Evolutionary conservation across 2,797 vertebrate species (phyloP).

Genomic region (Tamandua tetradactyla): DNA sequence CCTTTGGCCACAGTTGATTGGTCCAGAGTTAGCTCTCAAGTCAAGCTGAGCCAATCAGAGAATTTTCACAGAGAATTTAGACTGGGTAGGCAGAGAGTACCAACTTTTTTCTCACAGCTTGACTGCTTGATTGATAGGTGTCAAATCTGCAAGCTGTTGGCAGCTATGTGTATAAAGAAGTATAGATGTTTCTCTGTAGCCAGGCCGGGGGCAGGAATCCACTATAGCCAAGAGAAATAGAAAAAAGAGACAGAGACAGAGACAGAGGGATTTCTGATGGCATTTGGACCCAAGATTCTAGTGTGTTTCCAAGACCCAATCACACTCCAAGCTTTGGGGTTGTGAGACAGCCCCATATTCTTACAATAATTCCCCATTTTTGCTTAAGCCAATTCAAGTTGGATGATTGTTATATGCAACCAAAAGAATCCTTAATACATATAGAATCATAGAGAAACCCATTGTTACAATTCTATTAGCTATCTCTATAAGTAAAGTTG

Average conservation of each 20-base stretch:
- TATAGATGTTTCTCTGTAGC: neutral
- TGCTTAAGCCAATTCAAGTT: neutral
- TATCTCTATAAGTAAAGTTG: neutral
- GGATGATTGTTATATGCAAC: neutral
- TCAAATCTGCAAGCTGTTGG: neutral
- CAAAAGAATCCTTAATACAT: neutral
- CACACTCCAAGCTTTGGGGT: neutral
- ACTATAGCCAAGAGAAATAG: neutral
- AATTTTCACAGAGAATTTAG: neutral
- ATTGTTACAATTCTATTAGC: neutral
- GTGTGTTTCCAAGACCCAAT: neutral
- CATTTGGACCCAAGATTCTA: neutral
- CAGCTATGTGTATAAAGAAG: neutral
- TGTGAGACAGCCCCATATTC: neutral
- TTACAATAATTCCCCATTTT: neutral
- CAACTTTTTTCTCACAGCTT: neutral
- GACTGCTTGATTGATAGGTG: neutral
- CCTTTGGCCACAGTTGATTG: neutral
- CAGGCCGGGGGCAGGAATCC: neutral
- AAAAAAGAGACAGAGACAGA: neutral
- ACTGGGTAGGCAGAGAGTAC: neutral
- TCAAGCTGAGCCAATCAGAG: neutral
- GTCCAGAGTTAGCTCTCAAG: neutral
- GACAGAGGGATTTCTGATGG: neutral
- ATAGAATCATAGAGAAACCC: neutral